Evolutionary conservation across 92 coral and sea anemone species (phyloP).

Genomic region (Porites evermanni): DNA sequence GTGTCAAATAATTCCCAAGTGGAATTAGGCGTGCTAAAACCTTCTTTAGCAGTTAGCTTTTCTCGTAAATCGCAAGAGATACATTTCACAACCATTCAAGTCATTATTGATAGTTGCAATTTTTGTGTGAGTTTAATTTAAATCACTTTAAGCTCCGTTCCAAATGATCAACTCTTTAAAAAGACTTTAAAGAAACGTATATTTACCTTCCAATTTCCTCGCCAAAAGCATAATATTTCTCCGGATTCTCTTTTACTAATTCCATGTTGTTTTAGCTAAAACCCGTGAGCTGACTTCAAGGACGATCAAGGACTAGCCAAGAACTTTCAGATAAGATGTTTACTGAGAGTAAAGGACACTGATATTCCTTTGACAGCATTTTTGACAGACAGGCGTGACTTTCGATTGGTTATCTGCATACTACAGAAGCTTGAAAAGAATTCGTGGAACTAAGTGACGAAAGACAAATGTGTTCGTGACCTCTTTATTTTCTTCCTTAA

Average conservation of each 20-base stretch:
- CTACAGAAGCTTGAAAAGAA: neutral
- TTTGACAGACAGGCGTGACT: neutral
- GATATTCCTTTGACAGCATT: neutral
- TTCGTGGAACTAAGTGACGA: neutral
- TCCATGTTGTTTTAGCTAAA: conserved; percentile 53
- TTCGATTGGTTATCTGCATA: neutral
- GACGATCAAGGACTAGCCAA: neutral
- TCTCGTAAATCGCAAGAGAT: neutral
- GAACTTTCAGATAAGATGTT: neutral
- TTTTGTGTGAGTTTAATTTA: neutral
- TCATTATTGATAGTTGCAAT: no score
- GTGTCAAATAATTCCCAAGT: neutral
- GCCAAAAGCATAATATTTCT: conserved; percentile 71
- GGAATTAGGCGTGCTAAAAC: neutral
- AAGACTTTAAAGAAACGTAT: neutral
- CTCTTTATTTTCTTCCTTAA: neutral
- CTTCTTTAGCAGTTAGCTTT: neutral
- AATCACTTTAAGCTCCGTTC: neutral
- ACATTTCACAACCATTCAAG: conserved; percentile 5
- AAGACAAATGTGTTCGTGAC: conserved; percentile 10
- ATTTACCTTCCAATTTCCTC: conserved; percentile 85
- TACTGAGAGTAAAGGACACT: neutral
- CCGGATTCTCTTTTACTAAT: conserved; percentile 84
- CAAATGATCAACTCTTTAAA: neutral
- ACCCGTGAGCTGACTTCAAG: neutral